Evolutionary conservation across 2,888 invertebrate species (phyloP).

Genomic region (Acrocyrtus sp.): DNA sequence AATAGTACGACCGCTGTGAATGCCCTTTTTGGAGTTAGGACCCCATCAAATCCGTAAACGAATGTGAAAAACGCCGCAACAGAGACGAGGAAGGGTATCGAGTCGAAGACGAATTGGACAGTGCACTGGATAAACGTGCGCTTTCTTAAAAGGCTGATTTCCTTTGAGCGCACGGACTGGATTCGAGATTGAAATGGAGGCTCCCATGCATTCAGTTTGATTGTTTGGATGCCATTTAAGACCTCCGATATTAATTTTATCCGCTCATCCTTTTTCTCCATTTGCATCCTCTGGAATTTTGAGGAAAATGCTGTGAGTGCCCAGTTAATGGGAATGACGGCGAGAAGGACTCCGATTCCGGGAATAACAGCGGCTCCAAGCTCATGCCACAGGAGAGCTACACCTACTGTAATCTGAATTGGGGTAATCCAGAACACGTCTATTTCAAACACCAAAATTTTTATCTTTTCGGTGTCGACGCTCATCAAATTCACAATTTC

Average conservation of each 20-base stretch:
- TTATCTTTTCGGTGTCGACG: conserved; percentile 88
- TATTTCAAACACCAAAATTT: conserved; percentile 83
- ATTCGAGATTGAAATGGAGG: conserved; percentile 74
- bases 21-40: conserved; percentile 68
- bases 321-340: conserved; percentile 90
- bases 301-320: conserved; percentile 71
- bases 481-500: conserved; percentile 94
- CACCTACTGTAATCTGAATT: conserved; percentile 83
- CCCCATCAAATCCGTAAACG: conserved; percentile 66
- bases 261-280: conserved; percentile 75
- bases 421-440: conserved; percentile 94
- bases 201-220: conserved; percentile 39
- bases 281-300: conserved; percentile 30
- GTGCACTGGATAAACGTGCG: conserved; percentile 88
- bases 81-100: conserved; percentile 68
- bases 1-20: conserved; percentile 72
- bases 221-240: conserved; percentile 88
- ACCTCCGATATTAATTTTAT: conserved; percentile 95
- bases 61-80: conserved; percentile 65
- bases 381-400: conserved; percentile 77
- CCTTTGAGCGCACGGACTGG: conserved; percentile 84
- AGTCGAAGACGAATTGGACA: conserved; percentile 74
- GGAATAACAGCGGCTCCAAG: conserved; percentile 84
- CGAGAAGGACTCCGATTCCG: conserved; percentile 90
- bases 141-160: conserved; percentile 82